These are phyloP conservation scores for Lepidonotus clava DNA, from an alignment of 2,888 invertebrate genomes.

Conservation along the genomic window DNA sequence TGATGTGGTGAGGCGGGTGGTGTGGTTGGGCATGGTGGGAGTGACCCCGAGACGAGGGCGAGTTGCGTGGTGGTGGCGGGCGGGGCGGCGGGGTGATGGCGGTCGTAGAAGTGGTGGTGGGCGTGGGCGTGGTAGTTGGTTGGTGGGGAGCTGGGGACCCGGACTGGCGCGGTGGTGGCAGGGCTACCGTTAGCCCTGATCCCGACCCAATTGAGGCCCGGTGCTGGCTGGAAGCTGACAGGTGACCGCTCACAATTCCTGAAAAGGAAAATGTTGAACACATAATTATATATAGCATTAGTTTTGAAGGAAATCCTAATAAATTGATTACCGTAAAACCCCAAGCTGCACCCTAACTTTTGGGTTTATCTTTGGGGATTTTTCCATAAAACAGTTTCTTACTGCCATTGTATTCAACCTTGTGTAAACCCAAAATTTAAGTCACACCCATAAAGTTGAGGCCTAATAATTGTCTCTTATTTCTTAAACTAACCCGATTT, in stretches of 20 bases:
- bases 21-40: background rate
- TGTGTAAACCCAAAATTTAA: too few relatives aligned
- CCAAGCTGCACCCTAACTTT: too few relatives aligned
- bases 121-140: slow-evolving; percentile 10
- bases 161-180: slow-evolving; percentile 52
- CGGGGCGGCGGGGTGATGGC: slow-evolving; percentile 33
- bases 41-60: slow-evolving; percentile 22
- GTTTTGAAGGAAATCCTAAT: too few relatives aligned
- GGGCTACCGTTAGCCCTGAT: slow-evolving; percentile 51
- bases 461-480: too few relatives aligned
- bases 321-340: too few relatives aligned
- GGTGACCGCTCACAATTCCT: slow-evolving; percentile 35
- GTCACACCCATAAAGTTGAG: too few relatives aligned
- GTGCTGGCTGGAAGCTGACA: background rate
- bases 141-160: background rate
- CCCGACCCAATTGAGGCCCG: slow-evolving; percentile 33
- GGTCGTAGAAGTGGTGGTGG: background rate
- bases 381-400: too few relatives aligned
- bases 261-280: background rate
- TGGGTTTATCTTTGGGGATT: too few relatives aligned
- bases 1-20: background rate
- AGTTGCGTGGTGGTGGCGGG: slow-evolving; percentile 34
- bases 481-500: too few relatives aligned
- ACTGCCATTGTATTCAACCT: too few relatives aligned
- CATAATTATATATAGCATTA: too few relatives aligned